A percentile compares a stretch with the other conserved stretches of the same genome.
Evolutionary conservation across 2,113 vertebrate species (phyloP).

Genomic region (Picathartes gymnocephalus): DNA sequence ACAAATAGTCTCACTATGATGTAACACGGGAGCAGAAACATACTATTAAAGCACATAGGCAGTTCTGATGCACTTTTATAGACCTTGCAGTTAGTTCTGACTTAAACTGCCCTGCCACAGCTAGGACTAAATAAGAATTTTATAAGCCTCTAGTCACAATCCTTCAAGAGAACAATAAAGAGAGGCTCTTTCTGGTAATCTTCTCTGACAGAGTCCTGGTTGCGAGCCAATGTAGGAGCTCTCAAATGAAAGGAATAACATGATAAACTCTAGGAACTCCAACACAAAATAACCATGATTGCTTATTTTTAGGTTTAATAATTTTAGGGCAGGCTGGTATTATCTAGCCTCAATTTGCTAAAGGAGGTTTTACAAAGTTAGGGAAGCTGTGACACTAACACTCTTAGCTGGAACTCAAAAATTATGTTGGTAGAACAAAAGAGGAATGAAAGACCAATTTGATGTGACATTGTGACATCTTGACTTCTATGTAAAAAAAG

Average conservation of each 20-base stretch:
- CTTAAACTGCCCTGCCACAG: background rate
- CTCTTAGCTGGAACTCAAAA: background rate
- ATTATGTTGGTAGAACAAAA: background rate
- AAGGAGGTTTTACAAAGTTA: background rate
- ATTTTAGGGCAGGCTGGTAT: background rate
- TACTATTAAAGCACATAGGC: background rate
- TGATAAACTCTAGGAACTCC: background rate
- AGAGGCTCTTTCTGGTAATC: background rate
- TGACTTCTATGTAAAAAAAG: background rate
- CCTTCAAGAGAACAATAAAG: background rate
- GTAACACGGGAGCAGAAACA: background rate
- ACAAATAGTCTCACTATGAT: background rate
- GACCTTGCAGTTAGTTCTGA: background rate
- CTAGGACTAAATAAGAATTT: background rate
- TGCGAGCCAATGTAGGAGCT: background rate
- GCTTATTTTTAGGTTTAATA: conserved; percentile 23
- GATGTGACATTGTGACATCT: background rate
- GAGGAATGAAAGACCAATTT: background rate
- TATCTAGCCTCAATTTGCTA: background rate
- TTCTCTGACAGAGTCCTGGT: background rate
- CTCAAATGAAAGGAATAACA: background rate
- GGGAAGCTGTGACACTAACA: background rate
- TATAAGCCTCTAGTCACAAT: background rate
- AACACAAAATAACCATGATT: background rate
- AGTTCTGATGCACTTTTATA: background rate